phyloP scores from a whole-genome alignment of 2,797 vertebrate genomes.

The Hoplostethus mediterraneus region DNA sequence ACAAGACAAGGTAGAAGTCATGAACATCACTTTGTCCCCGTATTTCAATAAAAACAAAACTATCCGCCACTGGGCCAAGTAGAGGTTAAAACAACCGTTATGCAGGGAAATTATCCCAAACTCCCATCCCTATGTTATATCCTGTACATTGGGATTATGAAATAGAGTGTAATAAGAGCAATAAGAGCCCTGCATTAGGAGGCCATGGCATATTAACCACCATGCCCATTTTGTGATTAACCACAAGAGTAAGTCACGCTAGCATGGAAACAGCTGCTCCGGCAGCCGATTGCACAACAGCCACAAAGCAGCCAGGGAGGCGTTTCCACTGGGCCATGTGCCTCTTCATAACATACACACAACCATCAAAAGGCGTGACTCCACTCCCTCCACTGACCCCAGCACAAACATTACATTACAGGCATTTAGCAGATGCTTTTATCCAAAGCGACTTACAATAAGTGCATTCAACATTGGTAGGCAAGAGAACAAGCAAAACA shows the following conservation, averaged over 20 bases:
- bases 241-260: constrained; percentile 1
- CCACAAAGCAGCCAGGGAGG: constrained; percentile 29
- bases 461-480: no score
- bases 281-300: constrained; percentile 42
- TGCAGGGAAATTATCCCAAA: background rate
- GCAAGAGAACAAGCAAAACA: no score
- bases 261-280: constrained; percentile 42
- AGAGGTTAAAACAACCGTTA: constrained; percentile 41
- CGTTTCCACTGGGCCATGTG: constrained; percentile 25
- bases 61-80: constrained; percentile 22
- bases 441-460: no score
- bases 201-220: constrained; percentile 8
- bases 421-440: no score
- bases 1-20: constrained; percentile 18
- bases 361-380: constrained; percentile 20
- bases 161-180: background rate
- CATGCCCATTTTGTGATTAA: constrained; percentile 22
- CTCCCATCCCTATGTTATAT: background rate
- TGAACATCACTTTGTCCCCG: constrained; percentile 1
- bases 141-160: background rate
- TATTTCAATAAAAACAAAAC: constrained; percentile 28
- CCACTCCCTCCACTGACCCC: constrained; percentile 30
- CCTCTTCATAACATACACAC: constrained; percentile 8
- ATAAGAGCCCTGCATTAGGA: background rate
- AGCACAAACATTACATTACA: constrained; percentile 30